Percentiles rank a stretch among this genome's conserved stretches.
phyloP scores from a whole-genome alignment of 2,113 vertebrate species.

The Pao palembangensis region DNA sequence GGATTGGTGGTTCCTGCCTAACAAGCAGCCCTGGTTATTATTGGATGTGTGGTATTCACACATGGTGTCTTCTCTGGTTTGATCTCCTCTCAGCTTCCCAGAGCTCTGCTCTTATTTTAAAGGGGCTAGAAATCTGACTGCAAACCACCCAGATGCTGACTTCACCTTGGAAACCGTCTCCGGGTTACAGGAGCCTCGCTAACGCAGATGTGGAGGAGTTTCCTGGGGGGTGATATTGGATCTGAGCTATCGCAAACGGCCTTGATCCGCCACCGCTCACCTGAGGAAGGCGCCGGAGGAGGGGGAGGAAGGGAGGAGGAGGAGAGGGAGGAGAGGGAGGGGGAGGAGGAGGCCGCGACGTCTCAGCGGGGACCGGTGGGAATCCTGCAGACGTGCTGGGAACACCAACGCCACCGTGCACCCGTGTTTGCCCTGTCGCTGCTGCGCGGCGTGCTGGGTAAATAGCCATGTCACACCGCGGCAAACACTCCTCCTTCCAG shows the following conservation, averaged over 20 bases:
- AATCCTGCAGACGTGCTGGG: not conserved
- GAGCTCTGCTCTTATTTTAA: too few relatives aligned
- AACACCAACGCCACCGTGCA: not conserved
- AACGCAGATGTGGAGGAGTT: constrained; percentile 29
- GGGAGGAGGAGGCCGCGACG: too few relatives aligned
- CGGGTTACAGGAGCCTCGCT: constrained; percentile 13
- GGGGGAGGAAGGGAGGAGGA: too few relatives aligned
- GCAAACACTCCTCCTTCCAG: not conserved
- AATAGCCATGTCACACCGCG: constrained; percentile 4
- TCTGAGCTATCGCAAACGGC: constrained; percentile 20
- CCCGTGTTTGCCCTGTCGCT: constrained; percentile 11
- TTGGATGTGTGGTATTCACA: too few relatives aligned
- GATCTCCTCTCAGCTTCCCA: too few relatives aligned
- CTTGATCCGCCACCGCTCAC: constrained; percentile 21
- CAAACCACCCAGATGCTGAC: not conserved
- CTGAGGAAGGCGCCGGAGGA: too few relatives aligned
- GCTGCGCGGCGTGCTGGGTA: constrained; percentile 20
- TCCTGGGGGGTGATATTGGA: constrained; percentile 41
- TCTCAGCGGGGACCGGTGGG: too few relatives aligned
- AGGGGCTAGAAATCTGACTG: not conserved
- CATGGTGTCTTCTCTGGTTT: too few relatives aligned
- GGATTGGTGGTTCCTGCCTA: too few relatives aligned
- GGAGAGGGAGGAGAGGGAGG: too few relatives aligned
- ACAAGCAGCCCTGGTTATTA: too few relatives aligned
- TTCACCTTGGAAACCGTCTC: constrained; percentile 10